phyloP scores from a whole-genome alignment of 2,888 invertebrate genomes.

The Empis livida region DNA sequence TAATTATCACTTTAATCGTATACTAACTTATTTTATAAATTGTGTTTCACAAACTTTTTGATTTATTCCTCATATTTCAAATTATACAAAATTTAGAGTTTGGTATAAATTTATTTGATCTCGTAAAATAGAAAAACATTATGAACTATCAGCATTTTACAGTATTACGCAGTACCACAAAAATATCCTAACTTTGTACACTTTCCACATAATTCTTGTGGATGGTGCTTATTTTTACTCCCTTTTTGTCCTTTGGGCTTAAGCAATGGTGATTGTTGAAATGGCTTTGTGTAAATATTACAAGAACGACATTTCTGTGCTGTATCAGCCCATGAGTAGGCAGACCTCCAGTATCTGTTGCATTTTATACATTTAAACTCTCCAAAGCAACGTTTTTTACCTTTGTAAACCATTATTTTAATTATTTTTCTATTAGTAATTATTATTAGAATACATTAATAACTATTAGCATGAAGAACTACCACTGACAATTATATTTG shows the following conservation, averaged over 20 bases:
- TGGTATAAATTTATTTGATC: too few species aligned
- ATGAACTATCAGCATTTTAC: too few species aligned
- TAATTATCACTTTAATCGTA: too few species aligned
- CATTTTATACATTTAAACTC: neutral
- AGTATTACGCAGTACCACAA: neutral
- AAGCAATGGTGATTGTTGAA: neutral
- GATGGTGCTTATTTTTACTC: neutral
- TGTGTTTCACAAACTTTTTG: too few species aligned
- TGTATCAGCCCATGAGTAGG: neutral
- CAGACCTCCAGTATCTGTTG: slow-evolving; percentile 1
- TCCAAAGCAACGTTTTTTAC: slow-evolving; percentile 4
- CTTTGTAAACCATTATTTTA: slow-evolving; percentile 3
- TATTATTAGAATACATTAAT: too few species aligned
- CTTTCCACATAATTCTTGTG: neutral
- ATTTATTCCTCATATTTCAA: too few species aligned
- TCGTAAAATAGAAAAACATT: too few species aligned
- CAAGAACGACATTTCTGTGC: neutral
- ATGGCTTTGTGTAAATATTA: neutral
- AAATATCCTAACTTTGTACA: neutral
- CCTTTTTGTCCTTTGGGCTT: neutral
- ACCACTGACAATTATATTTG: too few species aligned
- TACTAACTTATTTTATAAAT: too few species aligned
- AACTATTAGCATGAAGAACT: too few species aligned
- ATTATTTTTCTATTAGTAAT: too few species aligned
- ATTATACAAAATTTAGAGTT: too few species aligned